A percentile compares a stretch with the other conserved stretches of the same genome.
phyloP scores from a whole-genome alignment of 2,888 invertebrate genomes.

The Apamea epomidion region DNA sequence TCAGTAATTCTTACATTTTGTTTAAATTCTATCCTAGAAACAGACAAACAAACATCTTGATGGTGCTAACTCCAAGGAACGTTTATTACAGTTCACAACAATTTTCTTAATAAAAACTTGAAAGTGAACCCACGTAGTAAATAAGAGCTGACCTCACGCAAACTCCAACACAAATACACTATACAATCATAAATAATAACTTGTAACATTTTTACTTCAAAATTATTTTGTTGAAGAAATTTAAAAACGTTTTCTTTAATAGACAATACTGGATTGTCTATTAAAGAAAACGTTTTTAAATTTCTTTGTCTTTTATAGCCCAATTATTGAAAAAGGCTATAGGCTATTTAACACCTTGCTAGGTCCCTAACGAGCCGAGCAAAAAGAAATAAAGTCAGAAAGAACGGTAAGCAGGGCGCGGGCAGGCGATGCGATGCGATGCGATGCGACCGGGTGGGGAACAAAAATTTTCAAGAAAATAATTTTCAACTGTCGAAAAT shows the following conservation, averaged over 20 bases:
- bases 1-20: background rate
- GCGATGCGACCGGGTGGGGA: background rate
- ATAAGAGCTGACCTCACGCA: background rate
- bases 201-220: slow-evolving; percentile 2
- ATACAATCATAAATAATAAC: background rate
- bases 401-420: background rate
- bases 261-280: too few relatives aligned
- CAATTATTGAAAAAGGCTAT: background rate
- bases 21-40: slow-evolving; percentile 9
- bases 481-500: slow-evolving; percentile 8
- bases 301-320: background rate
- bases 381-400: background rate
- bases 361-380: background rate
- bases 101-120: slow-evolving; percentile 33
- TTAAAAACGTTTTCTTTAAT: too few relatives aligned
- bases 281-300: background rate
- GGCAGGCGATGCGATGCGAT: background rate
- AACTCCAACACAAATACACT: background rate
- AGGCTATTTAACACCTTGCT: background rate
- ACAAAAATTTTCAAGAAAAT: background rate
- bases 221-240: slow-evolving; percentile 7
- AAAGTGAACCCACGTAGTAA: background rate
- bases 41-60: slow-evolving; percentile 9
- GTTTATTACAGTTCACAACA: slow-evolving; percentile 25
- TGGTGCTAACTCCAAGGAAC: background rate